Evolutionary conservation across 1,140 invertebrate genomes (phyloP).

Genomic region (Coelopa frigida): DNA sequence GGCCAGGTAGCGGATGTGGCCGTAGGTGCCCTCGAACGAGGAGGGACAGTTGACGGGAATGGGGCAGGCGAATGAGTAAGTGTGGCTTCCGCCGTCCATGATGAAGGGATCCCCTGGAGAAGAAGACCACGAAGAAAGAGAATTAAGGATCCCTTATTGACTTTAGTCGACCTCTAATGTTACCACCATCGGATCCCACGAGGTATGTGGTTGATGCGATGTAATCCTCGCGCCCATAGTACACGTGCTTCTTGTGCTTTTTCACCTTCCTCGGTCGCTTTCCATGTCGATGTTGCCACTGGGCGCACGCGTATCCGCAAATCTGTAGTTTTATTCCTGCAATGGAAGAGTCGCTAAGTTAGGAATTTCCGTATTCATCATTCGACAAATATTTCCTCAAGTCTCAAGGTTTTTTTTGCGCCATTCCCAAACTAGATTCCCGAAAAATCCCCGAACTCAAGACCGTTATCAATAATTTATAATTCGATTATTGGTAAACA

Average conservation of each 20-base stretch:
- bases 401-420: too few relatives aligned
- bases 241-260: conserved; percentile 22
- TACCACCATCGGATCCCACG: conserved; percentile 30
- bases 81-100: conserved; percentile 51
- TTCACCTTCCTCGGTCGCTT: conserved; percentile 15
- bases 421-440: too few relatives aligned
- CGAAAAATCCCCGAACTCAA: too few relatives aligned
- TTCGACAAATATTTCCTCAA: too few relatives aligned
- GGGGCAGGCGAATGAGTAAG: conserved; percentile 53
- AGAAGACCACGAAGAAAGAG: conserved; percentile 27
- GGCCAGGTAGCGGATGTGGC: conserved; percentile 38
- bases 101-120: conserved; percentile 45
- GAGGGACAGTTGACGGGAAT: conserved; percentile 50
- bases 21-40: conserved; percentile 39
- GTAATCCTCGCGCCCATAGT: conserved; percentile 35
- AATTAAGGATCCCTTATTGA: background rate
- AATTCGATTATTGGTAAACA: too few relatives aligned
- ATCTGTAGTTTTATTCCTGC: conserved; percentile 36
- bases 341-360: too few relatives aligned
- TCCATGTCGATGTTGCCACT: conserved; percentile 28
- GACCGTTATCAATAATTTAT: too few relatives aligned
- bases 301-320: conserved; percentile 30
- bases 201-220: conserved; percentile 36
- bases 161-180: too few relatives aligned
- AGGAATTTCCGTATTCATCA: too few relatives aligned